Conservation (phyloP, 2,797 vertebrate genomes). For the Liasis olivaceus region DNA sequence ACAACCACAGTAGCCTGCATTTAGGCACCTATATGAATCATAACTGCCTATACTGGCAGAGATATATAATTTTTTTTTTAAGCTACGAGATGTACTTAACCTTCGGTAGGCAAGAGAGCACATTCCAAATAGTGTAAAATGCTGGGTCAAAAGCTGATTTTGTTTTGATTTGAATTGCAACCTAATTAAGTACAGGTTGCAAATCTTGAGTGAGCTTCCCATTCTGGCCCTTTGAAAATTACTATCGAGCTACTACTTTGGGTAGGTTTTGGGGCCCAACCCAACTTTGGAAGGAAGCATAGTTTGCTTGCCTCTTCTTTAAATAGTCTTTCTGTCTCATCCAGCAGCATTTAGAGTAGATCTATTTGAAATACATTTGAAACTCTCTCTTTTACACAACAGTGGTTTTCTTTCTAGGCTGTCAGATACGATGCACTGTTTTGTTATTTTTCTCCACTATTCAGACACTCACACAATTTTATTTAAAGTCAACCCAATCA, state of each 20-base stretch:
- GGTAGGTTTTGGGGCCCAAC: background rate
- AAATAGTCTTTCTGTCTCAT: background rate
- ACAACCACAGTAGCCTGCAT: background rate
- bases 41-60: background rate
- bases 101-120: no score
- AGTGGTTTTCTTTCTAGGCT: background rate
- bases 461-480: background rate
- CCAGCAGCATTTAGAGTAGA: background rate
- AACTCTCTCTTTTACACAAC: background rate
- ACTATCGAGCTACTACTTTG: background rate
- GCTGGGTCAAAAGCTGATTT: background rate
- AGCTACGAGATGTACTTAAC: no score
- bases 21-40: background rate
- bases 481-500: background rate
- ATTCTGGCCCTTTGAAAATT: background rate
- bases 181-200: background rate
- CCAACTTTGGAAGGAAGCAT: background rate
- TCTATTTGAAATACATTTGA: background rate
- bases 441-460: background rate
- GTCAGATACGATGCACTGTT: background rate
- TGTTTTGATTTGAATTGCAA: background rate
- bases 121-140: no score
- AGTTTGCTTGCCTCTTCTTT: background rate
- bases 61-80: background rate
- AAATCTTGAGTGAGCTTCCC: background rate